These are phyloP conservation scores for Phymanthus crucifer DNA, from an alignment of 92 coral and sea anemone genomes.

Conservation along the genomic window DNA sequence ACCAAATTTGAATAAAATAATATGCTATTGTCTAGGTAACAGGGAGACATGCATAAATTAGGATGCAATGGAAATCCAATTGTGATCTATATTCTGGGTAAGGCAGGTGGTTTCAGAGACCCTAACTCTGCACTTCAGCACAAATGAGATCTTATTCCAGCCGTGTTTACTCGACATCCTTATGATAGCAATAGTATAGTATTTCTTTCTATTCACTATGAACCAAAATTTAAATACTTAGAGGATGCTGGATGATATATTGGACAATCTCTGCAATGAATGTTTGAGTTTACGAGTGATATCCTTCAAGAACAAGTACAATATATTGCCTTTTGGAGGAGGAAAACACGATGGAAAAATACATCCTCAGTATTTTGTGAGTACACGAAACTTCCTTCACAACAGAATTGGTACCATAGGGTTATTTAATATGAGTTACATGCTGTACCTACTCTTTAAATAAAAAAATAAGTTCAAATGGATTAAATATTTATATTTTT, in stretches of 20 bases:
- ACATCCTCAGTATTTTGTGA: background rate
- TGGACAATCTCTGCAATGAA: background rate
- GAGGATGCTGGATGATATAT: slow-evolving; percentile 1
- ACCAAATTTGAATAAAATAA: background rate
- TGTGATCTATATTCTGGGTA: background rate
- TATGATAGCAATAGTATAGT: background rate
- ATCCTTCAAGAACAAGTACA: background rate
- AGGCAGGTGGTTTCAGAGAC: background rate
- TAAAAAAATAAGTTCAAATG: too few relatives aligned
- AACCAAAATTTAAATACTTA: background rate
- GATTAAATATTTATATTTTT: too few relatives aligned
- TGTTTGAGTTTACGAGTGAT: background rate
- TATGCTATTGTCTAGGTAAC: slow-evolving; percentile 6
- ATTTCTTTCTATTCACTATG: background rate
- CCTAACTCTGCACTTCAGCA: background rate
- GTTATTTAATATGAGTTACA: too few relatives aligned
- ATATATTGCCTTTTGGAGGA: background rate
- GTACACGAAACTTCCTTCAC: background rate
- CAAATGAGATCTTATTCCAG: background rate
- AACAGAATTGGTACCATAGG: too few relatives aligned
- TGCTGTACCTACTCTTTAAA: too few relatives aligned
- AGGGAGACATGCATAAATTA: background rate
- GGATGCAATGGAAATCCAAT: background rate
- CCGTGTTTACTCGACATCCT: background rate
- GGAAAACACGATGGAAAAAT: background rate